Evolutionary conservation across 2,113 vertebrate genomes (phyloP).

Genomic region (Epinephelus moara): DNA sequence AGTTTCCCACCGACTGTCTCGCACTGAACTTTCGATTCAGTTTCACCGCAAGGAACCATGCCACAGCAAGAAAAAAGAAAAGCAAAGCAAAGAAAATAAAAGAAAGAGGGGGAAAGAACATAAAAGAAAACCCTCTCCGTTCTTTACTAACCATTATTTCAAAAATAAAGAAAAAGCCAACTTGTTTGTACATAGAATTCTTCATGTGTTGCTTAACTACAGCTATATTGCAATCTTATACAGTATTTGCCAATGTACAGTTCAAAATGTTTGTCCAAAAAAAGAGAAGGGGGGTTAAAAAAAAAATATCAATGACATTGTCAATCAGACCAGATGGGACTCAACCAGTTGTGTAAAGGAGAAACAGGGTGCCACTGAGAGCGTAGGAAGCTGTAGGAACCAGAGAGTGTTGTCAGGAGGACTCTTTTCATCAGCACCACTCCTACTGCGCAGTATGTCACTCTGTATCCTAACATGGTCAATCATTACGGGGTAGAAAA

Average conservation of each 20-base stretch:
- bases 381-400: conserved; percentile 59
- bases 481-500: conserved; percentile 63
- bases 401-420: conserved; percentile 59
- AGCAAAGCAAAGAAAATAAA: conserved; percentile 88
- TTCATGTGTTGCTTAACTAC: conserved; percentile 93
- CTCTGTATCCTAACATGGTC: conserved; percentile 68
- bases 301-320: conserved; percentile 64
- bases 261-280: conserved; percentile 77
- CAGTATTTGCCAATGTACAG: conserved; percentile 88
- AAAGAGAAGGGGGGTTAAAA: conserved; percentile 29
- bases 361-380: conserved; percentile 72
- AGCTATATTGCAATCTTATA: conserved; percentile 94
- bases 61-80: conserved; percentile 88
- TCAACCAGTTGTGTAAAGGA: conserved; percentile 62
- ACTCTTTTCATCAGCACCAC: conserved; percentile 72
- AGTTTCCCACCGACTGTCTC: conserved; percentile 89
- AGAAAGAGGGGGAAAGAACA: conserved; percentile 59
- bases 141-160: conserved; percentile 81
- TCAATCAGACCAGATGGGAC: conserved; percentile 70
- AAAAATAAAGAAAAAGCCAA: conserved; percentile 89
- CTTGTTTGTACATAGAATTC: conserved; percentile 97
- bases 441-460: conserved; percentile 58
- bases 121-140: conserved; percentile 59
- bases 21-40: conserved; percentile 93
- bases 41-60: conserved; percentile 90